These are phyloP conservation scores for Cotesia vestalis DNA, from an alignment of 1,140 invertebrate genomes.

Conservation along the genomic window DNA sequence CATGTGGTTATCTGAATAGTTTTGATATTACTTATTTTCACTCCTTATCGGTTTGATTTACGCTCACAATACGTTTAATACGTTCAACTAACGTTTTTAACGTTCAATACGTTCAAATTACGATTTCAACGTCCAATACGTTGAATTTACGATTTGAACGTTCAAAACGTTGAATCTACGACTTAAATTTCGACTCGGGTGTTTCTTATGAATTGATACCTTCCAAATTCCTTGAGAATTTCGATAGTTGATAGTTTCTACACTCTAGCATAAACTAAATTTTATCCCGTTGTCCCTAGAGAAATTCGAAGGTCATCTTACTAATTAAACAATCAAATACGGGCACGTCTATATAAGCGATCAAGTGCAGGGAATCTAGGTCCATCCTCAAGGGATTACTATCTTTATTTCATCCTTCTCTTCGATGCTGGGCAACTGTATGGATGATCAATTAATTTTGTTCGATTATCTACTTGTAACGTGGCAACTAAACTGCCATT, in stretches of 20 bases:
- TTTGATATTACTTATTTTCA: too few relatives aligned
- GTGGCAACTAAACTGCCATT: constrained; percentile 31
- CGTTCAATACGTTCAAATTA: too few relatives aligned
- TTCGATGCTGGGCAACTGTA: not conserved
- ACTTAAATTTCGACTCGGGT: too few relatives aligned
- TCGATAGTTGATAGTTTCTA: not conserved
- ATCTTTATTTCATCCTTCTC: not conserved
- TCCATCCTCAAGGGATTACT: constrained; percentile 52
- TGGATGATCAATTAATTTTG: constrained; percentile 61
- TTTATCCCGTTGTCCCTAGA: constrained; percentile 29
- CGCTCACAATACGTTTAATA: too few relatives aligned
- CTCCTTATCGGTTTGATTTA: too few relatives aligned
- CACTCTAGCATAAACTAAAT: too few relatives aligned
- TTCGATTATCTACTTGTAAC: constrained; percentile 52
- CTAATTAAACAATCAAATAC: constrained; percentile 69
- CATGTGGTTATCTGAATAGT: too few relatives aligned
- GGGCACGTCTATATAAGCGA: constrained; percentile 44
- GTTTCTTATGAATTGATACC: too few relatives aligned
- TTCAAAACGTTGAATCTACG: too few relatives aligned
- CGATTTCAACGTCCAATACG: too few relatives aligned
- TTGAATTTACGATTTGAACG: too few relatives aligned
- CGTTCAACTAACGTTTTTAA: too few relatives aligned
- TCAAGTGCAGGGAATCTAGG: constrained; percentile 46
- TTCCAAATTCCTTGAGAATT: constrained; percentile 2
- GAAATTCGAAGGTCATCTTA: constrained; percentile 62